Base-by-base conservation (phyloP, 1,140 invertebrate genomes). In the Ceratosolen solmsi region DNA sequence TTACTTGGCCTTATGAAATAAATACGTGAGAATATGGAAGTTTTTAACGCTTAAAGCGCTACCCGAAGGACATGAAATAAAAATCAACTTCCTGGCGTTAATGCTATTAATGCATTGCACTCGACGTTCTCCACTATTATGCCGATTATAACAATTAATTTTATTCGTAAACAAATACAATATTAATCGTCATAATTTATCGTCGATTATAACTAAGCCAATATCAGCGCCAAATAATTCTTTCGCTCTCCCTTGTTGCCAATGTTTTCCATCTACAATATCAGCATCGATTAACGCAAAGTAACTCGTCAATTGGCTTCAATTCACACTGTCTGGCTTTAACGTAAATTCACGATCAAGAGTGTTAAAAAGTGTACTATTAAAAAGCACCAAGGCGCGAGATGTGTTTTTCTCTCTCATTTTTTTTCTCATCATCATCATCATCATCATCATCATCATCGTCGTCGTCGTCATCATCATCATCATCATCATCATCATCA, bases 301-400 rank as follows among this genome's bases (percentile, higher is more conserved):
- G 20, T 2, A 68, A 38, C 63, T 68, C 9, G 1, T 68, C 33
- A 68, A 68, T 68, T 68, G 63, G 22, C 33, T 38, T 68, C 8
- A 68, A 68, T 68, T 68, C 36, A n/a, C 63, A 68, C 27, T 68
- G 63, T 68, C 33, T 68, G 63, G 33, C 63, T 38, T 68, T 68
- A 68, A 68, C 63, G 63, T 68, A 68, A 68, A 68, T 38, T 68
- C 36, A 38, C 33, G 22, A 38, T 68, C 63, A 38, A 17, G 36
- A 22, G 63, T 33, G 1, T 63, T 11, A 33, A 36, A 63, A 63
- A 63, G 15, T 17, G 60, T 27, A 25, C 30, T 63, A 63, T 9
- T 63, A 63, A 60, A 60, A 63, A 63, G 33, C 60, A 1, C 2
- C 7, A 63, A 13, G 0, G 13, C 17, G 4, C 13, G 2, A 63